Evolutionary conservation across 2,888 invertebrate genomes (phyloP).

Genomic region (Drosophila neonasuta): DNA sequence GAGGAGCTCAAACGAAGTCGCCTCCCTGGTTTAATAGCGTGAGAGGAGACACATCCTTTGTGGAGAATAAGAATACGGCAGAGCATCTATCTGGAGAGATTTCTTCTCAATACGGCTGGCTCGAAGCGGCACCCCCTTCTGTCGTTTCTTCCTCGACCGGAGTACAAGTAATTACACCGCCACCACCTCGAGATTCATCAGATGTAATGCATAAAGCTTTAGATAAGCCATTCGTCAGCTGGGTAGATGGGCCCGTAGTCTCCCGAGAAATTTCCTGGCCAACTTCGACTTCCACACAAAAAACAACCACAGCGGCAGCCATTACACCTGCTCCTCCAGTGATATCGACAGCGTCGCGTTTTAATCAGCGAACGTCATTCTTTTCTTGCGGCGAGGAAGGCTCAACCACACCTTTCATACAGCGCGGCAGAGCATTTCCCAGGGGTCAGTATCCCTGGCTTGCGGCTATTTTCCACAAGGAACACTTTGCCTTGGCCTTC

Average conservation of each 20-base stretch:
- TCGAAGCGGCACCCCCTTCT: no score
- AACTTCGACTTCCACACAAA: background rate
- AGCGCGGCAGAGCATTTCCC: constrained; percentile 49
- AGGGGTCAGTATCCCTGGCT: constrained; percentile 87
- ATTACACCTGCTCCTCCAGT: background rate
- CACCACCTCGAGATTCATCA: no score
- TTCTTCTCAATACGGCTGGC: background rate
- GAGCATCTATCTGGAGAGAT: background rate
- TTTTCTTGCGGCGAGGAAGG: constrained; percentile 67
- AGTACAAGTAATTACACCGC: no score
- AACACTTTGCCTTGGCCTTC: constrained; percentile 74
- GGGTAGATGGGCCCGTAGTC: background rate
- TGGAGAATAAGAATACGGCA: background rate
- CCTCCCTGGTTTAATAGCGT: background rate
- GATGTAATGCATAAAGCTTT: no score
- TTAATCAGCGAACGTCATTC: background rate
- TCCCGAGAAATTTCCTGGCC: background rate
- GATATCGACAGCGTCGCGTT: background rate
- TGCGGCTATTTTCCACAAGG: constrained; percentile 84
- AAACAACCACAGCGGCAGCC: background rate
- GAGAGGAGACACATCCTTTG: constrained; percentile 13
- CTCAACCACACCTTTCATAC: constrained; percentile 42
- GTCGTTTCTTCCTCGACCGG: no score
- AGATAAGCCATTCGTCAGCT: constrained; percentile 3
- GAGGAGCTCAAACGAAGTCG: background rate